Base-by-base conservation (phyloP, 2,797 vertebrate genomes). In the Saxicola maurus region DNA sequence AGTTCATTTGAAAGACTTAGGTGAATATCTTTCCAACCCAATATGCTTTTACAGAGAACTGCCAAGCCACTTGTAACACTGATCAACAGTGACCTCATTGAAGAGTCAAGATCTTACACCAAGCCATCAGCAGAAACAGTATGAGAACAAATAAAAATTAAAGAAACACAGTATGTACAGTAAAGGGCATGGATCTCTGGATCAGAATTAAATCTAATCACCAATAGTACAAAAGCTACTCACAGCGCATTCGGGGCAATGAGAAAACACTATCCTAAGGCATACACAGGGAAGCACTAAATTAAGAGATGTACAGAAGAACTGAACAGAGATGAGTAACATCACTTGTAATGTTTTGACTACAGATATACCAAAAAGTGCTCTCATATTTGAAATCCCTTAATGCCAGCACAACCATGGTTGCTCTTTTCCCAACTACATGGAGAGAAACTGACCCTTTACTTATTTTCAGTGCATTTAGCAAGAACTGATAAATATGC, bases 51-150 rank as follows among this genome's bases (percentile, higher is more conserved):
- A 97, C 95, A 94, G 95, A 98, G 95, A 97, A 97, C 96, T 97
- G 97, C 97, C 97, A 97, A 97, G 97, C 97, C 96, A 97, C 96
- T 96, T 97, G 96, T 96, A 96, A 97, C 92, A 97, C 98, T 97
- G 97, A 98, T 98, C 97, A 97, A 98, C 97, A 98, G 97, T 96
- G 98, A 98, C 96, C 97, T 97, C 96, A 92, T 95, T 91, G 96
- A 96, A 96, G 96, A 97, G 95, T 95, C 96, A 93, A 97, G 96
- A 97, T 97, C 97, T 96, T 96, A 97, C 95, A 94, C 95, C 97
- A 97, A 97, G 97, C 97, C 96, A 96, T 97, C 97, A 98, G 96
- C 96, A 98, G 96, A 96, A 97, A 98, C 97, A 96, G 96, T 94
- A 95, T 97, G 97, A 96, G 94, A 96, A 97, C 94, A 93, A 97